phyloP scores from a whole-genome alignment of 1,140 invertebrate genomes.

The Pseudobourletiella spinata region DNA sequence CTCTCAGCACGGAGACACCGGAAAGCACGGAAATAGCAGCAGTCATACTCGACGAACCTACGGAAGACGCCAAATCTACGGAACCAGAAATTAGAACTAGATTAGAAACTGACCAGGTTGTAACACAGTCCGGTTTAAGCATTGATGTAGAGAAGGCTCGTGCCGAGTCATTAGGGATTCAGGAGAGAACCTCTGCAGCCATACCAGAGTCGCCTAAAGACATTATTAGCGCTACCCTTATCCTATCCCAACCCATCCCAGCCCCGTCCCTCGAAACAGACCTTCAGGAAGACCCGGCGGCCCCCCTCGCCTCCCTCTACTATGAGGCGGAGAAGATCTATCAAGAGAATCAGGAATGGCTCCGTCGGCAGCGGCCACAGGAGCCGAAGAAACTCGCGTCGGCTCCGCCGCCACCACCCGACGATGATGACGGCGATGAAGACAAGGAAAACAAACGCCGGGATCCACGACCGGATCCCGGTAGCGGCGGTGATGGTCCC shows the following conservation, averaged over 20 bases:
- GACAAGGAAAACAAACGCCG: slow-evolving; percentile 46
- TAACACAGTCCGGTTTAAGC: no score
- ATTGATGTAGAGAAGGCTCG: no score
- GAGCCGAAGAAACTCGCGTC: background rate
- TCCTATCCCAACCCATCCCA: background rate
- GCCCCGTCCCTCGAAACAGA: background rate
- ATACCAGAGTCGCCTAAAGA: background rate
- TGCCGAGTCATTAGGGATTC: no score
- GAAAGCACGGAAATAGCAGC: no score
- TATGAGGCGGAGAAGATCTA: slow-evolving; percentile 20
- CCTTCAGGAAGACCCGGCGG: slow-evolving; percentile 35
- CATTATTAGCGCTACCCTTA: background rate
- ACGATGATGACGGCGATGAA: slow-evolving; percentile 17
- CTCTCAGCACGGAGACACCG: no score
- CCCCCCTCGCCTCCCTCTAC: slow-evolving; percentile 32
- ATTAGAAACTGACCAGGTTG: no score
- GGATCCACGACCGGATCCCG: slow-evolving; percentile 1
- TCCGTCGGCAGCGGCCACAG: slow-evolving; percentile 1
- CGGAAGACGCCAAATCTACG: no score
- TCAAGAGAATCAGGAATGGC: slow-evolving; percentile 18
- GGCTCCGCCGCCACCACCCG: slow-evolving; percentile 37
- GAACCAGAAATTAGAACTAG: no score
- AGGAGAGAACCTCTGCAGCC: no score
- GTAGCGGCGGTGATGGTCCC: slow-evolving; percentile 31
- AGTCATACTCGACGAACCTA: no score